Conservation (phyloP, 2,797 vertebrate species). For the Myotis vivesi region DNA sequence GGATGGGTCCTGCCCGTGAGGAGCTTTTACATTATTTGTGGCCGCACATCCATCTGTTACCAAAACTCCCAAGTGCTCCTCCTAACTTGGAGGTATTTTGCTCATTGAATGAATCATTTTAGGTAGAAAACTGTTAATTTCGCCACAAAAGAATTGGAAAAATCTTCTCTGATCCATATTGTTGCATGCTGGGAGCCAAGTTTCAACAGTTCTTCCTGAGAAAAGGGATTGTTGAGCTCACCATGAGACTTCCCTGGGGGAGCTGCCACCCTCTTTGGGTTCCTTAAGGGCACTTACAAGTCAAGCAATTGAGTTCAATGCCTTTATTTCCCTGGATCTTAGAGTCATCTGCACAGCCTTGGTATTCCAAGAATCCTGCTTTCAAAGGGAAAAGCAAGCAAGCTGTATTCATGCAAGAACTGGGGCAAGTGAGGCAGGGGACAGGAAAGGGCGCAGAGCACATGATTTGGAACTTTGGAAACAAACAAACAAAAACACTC, state of each 20-base stretch:
- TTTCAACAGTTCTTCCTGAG: neutral
- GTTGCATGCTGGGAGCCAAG: neutral
- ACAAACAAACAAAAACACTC: neutral
- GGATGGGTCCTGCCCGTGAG: neutral
- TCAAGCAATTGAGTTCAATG: neutral
- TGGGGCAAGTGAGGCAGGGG: neutral
- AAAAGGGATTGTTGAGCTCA: neutral
- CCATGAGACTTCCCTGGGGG: neutral
- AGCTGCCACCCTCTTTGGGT: neutral
- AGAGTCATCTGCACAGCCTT: neutral
- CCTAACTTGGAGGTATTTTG: neutral
- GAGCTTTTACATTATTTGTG: neutral
- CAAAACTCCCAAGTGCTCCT: neutral
- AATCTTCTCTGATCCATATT: neutral
- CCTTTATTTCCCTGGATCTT: neutral
- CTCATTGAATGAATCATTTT: neutral
- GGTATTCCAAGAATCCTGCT: neutral
- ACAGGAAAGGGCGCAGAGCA: neutral
- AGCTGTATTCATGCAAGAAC: neutral
- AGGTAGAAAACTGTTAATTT: constrained; percentile 11
- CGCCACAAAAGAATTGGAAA: neutral
- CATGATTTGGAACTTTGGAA: neutral
- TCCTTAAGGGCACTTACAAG: neutral
- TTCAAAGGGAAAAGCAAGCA: neutral
- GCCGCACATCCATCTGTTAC: neutral